A percentile compares a stretch with the other conserved stretches of the same genome.
Conservation (phyloP, 2,113 vertebrate species). For the Columba janthina region DNA sequence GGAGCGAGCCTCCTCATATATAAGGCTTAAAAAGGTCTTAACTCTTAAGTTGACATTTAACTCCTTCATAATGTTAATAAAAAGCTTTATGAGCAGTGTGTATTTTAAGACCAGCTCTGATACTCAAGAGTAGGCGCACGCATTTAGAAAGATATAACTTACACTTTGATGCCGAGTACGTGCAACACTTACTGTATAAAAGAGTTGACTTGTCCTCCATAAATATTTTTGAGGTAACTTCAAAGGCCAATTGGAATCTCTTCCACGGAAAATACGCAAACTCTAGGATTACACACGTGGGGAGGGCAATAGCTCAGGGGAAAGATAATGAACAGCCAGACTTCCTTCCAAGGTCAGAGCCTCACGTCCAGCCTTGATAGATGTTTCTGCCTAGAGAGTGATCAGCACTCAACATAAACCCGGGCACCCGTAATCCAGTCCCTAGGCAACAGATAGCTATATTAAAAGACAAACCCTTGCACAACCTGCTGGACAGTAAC, state of each 20-base stretch:
- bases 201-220: not conserved
- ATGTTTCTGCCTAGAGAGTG: constrained; percentile 14
- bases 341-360: constrained; percentile 17
- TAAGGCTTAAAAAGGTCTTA: constrained; percentile 5
- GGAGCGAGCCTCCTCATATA: not conserved
- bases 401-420: not conserved
- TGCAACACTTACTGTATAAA: not conserved
- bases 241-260: constrained; percentile 50
- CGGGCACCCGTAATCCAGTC: constrained; percentile 17
- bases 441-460: constrained; percentile 14
- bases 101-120: constrained; percentile 20
- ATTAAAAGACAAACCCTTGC: constrained; percentile 15
- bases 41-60: constrained; percentile 14
- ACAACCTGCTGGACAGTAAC: not conserved
- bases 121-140: not conserved
- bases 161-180: not conserved
- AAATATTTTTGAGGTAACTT: constrained; percentile 49
- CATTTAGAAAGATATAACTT: constrained; percentile 10
- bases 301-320: not conserved
- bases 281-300: constrained; percentile 19
- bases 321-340: not conserved
- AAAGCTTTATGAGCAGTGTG: not conserved
- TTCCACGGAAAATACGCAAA: not conserved
- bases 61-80: not conserved
- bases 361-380: not conserved